A percentile compares a stretch with the other conserved stretches of the same genome.
These are phyloP conservation scores for Martes martes DNA, from an alignment of 2,113 vertebrate genomes.

Conservation along the genomic window DNA sequence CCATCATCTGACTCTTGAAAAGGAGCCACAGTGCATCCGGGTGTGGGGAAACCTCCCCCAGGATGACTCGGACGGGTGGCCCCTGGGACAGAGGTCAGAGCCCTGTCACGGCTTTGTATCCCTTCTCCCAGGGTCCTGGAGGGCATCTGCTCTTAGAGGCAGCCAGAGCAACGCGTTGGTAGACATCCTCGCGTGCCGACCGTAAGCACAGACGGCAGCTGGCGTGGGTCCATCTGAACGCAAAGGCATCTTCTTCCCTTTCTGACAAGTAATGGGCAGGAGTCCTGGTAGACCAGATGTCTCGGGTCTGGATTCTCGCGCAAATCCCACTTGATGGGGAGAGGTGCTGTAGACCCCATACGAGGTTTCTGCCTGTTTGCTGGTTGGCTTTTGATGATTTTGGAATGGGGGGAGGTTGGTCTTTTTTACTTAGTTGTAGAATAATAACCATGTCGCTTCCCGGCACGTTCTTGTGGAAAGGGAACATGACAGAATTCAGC, in stretches of 20 bases:
- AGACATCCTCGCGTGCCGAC: rapidly evolving
- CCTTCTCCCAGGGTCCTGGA: neutral
- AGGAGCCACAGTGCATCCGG: neutral
- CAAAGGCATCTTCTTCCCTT: too few relatives aligned
- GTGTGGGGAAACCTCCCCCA: neutral
- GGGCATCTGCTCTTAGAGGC: neutral
- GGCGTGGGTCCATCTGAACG: rapidly evolving
- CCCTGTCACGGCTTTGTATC: neutral
- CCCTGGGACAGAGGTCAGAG: rapidly evolving
- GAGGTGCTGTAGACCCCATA: too few relatives aligned
- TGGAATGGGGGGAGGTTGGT: too few relatives aligned
- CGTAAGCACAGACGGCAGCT: rapidly evolving
- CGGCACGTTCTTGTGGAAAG: neutral
- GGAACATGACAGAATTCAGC: neutral
- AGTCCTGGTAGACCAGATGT: rapidly evolving
- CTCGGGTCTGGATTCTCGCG: neutral
- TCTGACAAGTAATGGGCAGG: neutral
- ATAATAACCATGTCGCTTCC: neutral
- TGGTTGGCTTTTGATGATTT: neutral
- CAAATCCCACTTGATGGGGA: neutral
- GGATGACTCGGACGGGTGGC: neutral
- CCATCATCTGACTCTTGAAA: neutral
- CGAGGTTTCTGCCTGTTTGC: rapidly evolving
- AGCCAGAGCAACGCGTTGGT: neutral
- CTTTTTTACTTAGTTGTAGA: neutral